A percentile compares a stretch with the other conserved stretches of the same genome.
Conservation (phyloP, 2,797 vertebrate genomes). For the Onychomys arenicola region DNA sequence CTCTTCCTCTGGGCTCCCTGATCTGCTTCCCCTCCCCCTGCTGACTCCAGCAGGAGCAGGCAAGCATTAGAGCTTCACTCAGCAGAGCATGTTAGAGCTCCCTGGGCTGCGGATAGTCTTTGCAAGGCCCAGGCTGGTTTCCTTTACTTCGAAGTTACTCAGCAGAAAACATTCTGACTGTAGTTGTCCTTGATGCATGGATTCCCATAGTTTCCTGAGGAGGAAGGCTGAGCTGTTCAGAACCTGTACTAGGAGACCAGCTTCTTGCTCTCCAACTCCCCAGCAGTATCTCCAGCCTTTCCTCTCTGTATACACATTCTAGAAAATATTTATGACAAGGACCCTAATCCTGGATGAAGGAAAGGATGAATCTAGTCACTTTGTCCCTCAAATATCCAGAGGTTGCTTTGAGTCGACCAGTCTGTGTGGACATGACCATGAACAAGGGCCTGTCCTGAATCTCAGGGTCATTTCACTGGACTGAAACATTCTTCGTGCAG, state of each 20-base stretch:
- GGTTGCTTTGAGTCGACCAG: background rate
- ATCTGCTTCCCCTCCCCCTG: background rate
- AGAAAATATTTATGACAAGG: background rate
- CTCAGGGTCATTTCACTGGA: too few relatives aligned
- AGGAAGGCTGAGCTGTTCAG: background rate
- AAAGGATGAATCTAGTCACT: background rate
- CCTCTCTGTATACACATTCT: background rate
- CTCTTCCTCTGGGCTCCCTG: background rate
- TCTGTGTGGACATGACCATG: background rate
- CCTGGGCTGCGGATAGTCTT: background rate
- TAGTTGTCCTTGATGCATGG: background rate
- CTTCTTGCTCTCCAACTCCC: background rate
- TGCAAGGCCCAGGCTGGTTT: constrained; percentile 51
- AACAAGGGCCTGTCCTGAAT: rapidly evolving
- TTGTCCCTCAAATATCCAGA: rapidly evolving
- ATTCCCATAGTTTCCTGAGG: background rate
- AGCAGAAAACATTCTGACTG: constrained; percentile 8
- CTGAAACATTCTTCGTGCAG: too few relatives aligned
- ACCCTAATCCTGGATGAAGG: background rate
- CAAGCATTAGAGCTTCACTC: background rate
- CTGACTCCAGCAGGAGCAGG: background rate
- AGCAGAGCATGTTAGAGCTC: background rate
- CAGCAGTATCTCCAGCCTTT: background rate
- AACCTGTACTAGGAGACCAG: background rate
- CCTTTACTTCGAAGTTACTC: background rate